Evolutionary conservation across 1,140 invertebrate genomes (phyloP).

Genomic region (Ostrea denselamellosa): DNA sequence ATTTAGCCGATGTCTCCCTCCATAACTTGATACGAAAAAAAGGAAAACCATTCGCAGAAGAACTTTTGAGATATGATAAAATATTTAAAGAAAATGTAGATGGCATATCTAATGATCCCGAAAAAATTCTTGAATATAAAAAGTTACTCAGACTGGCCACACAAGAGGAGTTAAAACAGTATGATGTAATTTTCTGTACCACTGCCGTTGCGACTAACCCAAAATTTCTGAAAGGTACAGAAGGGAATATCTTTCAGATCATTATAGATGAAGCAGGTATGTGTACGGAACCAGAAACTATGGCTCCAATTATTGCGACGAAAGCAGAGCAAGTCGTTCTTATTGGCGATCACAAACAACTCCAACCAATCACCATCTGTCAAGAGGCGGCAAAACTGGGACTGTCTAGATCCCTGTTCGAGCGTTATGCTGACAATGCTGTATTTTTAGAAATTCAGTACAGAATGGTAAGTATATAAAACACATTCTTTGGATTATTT

Average conservation of each 20-base stretch:
- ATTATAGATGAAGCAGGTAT: conserved; percentile 73
- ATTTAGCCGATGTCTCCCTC: conserved; percentile 44
- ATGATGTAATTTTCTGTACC: conserved; percentile 64
- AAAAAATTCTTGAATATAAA: conserved; percentile 54
- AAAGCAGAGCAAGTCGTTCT: conserved; percentile 68
- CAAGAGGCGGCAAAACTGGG: conserved; percentile 65
- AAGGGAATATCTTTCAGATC: conserved; percentile 48
- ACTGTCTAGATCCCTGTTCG: conserved; percentile 70
- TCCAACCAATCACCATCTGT: conserved; percentile 68
- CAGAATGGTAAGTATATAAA: conserved; percentile 68
- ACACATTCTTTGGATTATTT: not conserved
- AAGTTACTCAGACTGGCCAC: conserved; percentile 48
- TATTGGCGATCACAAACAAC: conserved; percentile 74
- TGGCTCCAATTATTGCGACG: conserved; percentile 65
- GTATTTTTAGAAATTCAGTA: conserved; percentile 67
- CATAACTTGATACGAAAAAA: conserved; percentile 66
- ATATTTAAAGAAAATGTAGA: conserved; percentile 26
- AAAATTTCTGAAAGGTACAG: conserved; percentile 44
- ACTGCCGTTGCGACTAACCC: conserved; percentile 52
- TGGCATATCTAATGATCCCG: not conserved
- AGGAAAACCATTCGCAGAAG: conserved; percentile 57
- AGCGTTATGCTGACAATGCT: conserved; percentile 61
- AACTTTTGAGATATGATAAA: conserved; percentile 59
- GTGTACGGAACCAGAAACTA: conserved; percentile 71
- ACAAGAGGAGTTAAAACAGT: conserved; percentile 53